Evolutionary conservation across 2,113 vertebrate species (phyloP), one percentile per base, ranked within the genome.

Genomic region (Alouatta palliata): DNA sequence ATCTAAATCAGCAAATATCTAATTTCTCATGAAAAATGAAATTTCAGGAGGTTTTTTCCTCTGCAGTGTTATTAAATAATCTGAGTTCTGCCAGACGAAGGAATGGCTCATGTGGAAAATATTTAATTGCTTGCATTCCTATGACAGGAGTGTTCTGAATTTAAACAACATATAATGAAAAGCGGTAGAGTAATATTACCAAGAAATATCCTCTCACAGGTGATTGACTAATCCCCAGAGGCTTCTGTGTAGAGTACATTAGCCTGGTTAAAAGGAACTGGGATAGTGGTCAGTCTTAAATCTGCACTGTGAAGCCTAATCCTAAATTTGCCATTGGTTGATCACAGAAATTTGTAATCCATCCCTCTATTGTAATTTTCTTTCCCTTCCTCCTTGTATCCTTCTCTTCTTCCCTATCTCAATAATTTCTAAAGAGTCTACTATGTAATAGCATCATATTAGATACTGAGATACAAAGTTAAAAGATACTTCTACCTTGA

Each of bases 11-110:
- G 11, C 37, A 94, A 49, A 91, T 97, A 94, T 81, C 73, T 87
- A 94, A 97, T 97, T 96, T 94, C 81, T 94, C 58, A 61, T 96
- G 66, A 88, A 87, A 95, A 90, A 95, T 95, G 45, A 90, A 94
- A 87, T 96, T 92, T 25, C 3, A 75, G 81, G 64, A 54, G 49
- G 40, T 80, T 52, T 90, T 83, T 71, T 45, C 21, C 16, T 61
- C 37, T 40, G 37, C 70, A 58, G 3, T 70, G 64, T 97, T 97
- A 97, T 90, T 97, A 85, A 97, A 92, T 56, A 94, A 27, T 61
- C 27, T 92, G 27, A n/a, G 11, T 92, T 97, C 87, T 95, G 47
- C 64, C 82, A 77, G 87, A 90, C 80, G 56, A 90, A 16, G 4
- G 21, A 94, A 68, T 96, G 90, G 52, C 40, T 96, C 40, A 37